Evolutionary conservation across 2,113 vertebrate species (phyloP).

Genomic region (Bos indicus): DNA sequence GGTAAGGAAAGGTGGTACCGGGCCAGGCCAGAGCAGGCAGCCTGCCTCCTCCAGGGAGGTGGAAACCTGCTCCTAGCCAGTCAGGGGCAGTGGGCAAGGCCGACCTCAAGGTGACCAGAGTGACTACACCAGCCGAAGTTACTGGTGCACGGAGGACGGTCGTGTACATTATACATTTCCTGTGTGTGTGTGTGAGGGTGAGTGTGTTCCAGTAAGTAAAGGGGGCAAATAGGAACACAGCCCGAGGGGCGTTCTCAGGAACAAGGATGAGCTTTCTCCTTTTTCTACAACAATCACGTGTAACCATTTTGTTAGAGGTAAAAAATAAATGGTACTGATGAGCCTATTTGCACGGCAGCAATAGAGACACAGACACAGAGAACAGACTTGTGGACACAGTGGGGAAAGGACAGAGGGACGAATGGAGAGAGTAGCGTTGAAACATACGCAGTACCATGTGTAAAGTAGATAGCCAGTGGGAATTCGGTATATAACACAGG

Average conservation of each 20-base stretch:
- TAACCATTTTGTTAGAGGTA: not conserved
- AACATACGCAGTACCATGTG: no score
- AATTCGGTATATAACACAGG: no score
- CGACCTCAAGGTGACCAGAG: not conserved
- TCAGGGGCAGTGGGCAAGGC: not conserved
- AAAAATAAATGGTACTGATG: no score
- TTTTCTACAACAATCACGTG: not conserved
- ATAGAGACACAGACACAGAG: no score
- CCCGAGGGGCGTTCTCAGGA: not conserved
- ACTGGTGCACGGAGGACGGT: not conserved
- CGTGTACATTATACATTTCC: not conserved
- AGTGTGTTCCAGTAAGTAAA: not conserved
- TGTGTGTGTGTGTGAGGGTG: rapidly evolving
- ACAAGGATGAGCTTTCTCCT: not conserved
- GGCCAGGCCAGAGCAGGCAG: not conserved
- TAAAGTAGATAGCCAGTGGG: no score
- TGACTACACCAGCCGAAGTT: not conserved
- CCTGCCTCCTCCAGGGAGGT: not conserved
- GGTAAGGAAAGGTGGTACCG: not conserved
- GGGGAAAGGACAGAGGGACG: no score
- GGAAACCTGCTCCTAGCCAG: not conserved
- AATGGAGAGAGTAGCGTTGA: no score
- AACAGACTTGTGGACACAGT: no score
- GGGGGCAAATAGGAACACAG: not conserved
- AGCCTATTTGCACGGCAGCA: no score